Conservation (phyloP, 2,113 vertebrate genomes). For the Pogonocichla stellata region DNA sequence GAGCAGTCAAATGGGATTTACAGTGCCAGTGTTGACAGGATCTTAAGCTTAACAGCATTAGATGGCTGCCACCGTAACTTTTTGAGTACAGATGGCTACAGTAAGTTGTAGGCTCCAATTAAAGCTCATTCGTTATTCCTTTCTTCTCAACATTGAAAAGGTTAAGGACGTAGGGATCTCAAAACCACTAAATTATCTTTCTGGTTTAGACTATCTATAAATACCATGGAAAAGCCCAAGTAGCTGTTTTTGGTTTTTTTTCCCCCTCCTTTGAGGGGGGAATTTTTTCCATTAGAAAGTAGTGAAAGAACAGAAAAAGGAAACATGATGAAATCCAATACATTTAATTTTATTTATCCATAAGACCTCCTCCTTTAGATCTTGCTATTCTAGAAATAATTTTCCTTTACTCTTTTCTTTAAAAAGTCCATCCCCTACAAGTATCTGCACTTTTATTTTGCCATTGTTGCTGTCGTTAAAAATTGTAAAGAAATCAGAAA, state of each 20-base stretch:
- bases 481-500: neutral
- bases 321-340: neutral
- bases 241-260: neutral
- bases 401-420: neutral
- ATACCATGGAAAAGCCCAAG: neutral
- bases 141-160: constrained; percentile 11
- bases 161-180: neutral
- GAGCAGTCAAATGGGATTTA: neutral
- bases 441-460: neutral
- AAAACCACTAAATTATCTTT: neutral
- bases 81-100: neutral
- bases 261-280: neutral
- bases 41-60: constrained; percentile 7
- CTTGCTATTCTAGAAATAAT: neutral
- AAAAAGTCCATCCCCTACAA: fast-evolving
- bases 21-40: neutral
- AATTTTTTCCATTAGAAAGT: neutral
- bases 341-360: neutral
- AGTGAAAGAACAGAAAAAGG: neutral
- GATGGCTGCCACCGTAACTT: neutral
- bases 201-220: neutral
- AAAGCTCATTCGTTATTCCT: neutral
- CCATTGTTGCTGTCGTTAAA: fast-evolving
- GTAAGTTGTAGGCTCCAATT: neutral
- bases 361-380: neutral